These are phyloP conservation scores for Heliocidaris erythrogramma DNA, from an alignment of 35 echinoderm and acorn worm species.

Conservation along the genomic window DNA sequence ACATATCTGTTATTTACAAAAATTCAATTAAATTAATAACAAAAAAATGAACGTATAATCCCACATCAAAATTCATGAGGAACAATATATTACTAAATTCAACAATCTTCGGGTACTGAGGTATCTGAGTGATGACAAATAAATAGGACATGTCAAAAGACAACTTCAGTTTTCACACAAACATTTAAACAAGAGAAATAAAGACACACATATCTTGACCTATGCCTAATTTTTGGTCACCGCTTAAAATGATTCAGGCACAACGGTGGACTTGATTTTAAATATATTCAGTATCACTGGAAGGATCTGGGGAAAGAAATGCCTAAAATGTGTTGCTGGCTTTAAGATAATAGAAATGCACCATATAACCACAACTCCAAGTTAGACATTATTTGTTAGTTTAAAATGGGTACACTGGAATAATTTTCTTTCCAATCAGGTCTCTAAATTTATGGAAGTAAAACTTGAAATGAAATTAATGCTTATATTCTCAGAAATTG, in stretches of 20 bases:
- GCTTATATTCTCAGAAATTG: background rate
- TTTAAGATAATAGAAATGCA: background rate
- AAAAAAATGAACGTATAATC: constrained; percentile 48
- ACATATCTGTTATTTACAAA: constrained; percentile 55
- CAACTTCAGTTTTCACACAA: constrained; percentile 41
- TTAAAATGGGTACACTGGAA: no score
- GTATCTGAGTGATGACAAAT: constrained; percentile 45
- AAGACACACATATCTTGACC: constrained; percentile 42
- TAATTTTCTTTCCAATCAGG: no score
- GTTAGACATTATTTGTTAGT: background rate
- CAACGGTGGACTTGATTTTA: constrained; percentile 31
- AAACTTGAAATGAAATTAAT: no score
- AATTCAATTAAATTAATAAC: constrained; percentile 47
- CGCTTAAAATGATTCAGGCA: constrained; percentile 43
- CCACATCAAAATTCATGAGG: constrained; percentile 49
- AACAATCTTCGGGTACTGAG: constrained; percentile 48
- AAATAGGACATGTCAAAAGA: constrained; percentile 36
- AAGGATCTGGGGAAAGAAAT: background rate
- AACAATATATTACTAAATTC: constrained; percentile 49
- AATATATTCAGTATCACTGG: background rate
- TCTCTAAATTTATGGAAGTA: no score
- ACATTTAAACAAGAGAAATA: constrained; percentile 35
- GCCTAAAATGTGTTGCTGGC: background rate
- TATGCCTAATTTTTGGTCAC: constrained; percentile 44
- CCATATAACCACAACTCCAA: background rate